These are phyloP conservation scores for Drosophila histrio DNA, from an alignment of 2,888 invertebrate species.

Conservation along the genomic window DNA sequence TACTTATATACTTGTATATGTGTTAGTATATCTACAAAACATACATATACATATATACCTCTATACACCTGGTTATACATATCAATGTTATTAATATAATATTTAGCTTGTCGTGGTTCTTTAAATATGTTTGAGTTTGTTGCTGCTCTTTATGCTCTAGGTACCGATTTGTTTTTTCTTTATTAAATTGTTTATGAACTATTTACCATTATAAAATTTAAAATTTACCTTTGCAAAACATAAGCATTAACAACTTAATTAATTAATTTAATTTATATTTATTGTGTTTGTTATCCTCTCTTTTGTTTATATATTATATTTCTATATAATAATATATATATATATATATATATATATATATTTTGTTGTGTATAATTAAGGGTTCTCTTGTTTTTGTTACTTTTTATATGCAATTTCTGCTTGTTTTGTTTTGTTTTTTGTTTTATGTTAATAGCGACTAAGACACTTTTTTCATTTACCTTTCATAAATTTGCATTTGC, in stretches of 20 bases:
- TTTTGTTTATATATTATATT: constrained; percentile 24
- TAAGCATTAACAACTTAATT: constrained; percentile 78
- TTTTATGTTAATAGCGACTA: constrained; percentile 72
- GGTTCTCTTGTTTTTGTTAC: constrained; percentile 50
- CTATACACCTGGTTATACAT: constrained; percentile 16
- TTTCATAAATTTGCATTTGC: constrained; percentile 52
- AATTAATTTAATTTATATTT: constrained; percentile 42
- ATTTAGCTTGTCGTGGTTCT: constrained; percentile 70
- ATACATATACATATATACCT: constrained; percentile 31
- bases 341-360: constrained; percentile 23
- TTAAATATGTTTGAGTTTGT: constrained; percentile 71
- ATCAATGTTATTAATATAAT: constrained; percentile 60
- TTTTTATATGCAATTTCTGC: constrained; percentile 45
- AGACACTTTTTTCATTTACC: constrained; percentile 75
- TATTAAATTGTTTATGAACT: constrained; percentile 35
- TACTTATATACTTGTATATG: neutral
- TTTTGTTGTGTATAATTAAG: constrained; percentile 46
- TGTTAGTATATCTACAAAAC: constrained; percentile 11
- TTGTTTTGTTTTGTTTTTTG: constrained; percentile 29
- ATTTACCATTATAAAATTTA: constrained; percentile 62
- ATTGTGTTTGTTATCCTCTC: constrained; percentile 40
- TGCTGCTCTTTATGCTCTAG: constrained; percentile 74
- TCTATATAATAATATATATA: constrained; percentile 39
- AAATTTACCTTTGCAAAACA: constrained; percentile 70
- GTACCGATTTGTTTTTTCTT: constrained; percentile 54